Conservation (phyloP, 2,888 invertebrate genomes). For the Andrena bucephala region DNA sequence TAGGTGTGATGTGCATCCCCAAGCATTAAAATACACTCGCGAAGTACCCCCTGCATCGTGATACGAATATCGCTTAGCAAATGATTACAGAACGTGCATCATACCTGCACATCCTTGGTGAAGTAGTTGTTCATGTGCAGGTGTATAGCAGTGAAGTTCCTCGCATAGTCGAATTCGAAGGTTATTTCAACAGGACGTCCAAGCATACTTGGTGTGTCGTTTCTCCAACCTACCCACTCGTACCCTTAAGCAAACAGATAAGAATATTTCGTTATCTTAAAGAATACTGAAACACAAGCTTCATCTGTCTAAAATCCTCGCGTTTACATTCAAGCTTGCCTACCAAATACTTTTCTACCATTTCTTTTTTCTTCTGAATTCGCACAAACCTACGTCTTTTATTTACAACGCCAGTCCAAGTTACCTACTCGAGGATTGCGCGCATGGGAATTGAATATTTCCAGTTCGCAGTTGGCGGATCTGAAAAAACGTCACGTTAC, state of each 20-base stretch:
- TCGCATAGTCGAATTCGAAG: slow-evolving; percentile 92
- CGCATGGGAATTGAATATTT: slow-evolving; percentile 14
- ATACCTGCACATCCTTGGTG: slow-evolving; percentile 91
- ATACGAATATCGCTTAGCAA: too few relatives aligned
- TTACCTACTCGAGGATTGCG: neutral
- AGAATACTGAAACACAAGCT: too few relatives aligned
- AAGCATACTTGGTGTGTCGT: slow-evolving; percentile 88
- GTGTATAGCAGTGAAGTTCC: slow-evolving; percentile 91
- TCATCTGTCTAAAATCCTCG: too few relatives aligned
- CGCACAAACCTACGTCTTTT: neutral
- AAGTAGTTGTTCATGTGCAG: slow-evolving; percentile 92
- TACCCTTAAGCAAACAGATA: slow-evolving; percentile 86
- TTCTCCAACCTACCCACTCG: slow-evolving; percentile 94
- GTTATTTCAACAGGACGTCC: slow-evolving; percentile 90
- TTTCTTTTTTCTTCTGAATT: too few relatives aligned
- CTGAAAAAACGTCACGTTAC: slow-evolving; percentile 47
- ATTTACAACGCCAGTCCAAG: neutral
- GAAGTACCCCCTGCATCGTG: too few relatives aligned
- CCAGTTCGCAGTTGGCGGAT: neutral
- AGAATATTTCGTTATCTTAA: neutral
- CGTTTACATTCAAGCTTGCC: too few relatives aligned
- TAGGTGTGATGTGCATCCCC: too few relatives aligned
- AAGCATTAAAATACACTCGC: too few relatives aligned
- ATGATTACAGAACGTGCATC: slow-evolving; percentile 20
- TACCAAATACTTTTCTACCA: too few relatives aligned